Percentiles rank a stretch among this genome's conserved stretches.
phyloP scores from a whole-genome alignment of 2,797 vertebrate species.

The Crocodylus rhombifer region DNA sequence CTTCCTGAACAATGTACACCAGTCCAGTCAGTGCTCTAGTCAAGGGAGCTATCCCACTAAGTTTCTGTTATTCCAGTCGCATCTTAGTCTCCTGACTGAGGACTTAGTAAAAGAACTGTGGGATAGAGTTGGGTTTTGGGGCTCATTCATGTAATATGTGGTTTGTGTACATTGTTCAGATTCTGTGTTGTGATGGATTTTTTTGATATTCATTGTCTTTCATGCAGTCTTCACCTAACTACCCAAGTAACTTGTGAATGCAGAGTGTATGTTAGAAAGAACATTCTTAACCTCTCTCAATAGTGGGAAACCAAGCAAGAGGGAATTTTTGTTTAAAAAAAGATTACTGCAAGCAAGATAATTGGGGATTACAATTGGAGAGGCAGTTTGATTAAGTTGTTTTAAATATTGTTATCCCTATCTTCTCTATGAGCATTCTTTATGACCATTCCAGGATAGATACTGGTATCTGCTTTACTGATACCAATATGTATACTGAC shows the following conservation, averaged over 20 bases:
- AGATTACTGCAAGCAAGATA: not conserved
- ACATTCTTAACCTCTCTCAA: no score
- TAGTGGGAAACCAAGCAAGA: not conserved
- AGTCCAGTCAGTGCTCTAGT: no score
- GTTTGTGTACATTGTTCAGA: fast-evolving
- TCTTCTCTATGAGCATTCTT: not conserved
- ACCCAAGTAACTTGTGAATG: not conserved
- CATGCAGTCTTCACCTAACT: not conserved
- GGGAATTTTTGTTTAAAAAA: not conserved
- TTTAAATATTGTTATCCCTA: not conserved
- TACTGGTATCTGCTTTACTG: not conserved
- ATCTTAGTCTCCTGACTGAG: no score
- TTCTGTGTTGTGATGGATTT: not conserved
- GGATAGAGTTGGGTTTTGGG: not conserved
- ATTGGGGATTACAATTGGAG: not conserved
- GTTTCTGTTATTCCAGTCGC: no score
- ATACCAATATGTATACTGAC: not conserved
- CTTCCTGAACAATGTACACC: no score
- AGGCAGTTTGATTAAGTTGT: no score
- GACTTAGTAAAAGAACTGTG: not conserved
- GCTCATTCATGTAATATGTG: not conserved
- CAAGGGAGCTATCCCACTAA: no score
- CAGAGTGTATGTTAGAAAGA: no score
- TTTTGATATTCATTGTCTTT: not conserved
- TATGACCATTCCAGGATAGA: not conserved